Evolutionary conservation across 2,888 invertebrate genomes (phyloP).

Genomic region (Pocota personata): DNA sequence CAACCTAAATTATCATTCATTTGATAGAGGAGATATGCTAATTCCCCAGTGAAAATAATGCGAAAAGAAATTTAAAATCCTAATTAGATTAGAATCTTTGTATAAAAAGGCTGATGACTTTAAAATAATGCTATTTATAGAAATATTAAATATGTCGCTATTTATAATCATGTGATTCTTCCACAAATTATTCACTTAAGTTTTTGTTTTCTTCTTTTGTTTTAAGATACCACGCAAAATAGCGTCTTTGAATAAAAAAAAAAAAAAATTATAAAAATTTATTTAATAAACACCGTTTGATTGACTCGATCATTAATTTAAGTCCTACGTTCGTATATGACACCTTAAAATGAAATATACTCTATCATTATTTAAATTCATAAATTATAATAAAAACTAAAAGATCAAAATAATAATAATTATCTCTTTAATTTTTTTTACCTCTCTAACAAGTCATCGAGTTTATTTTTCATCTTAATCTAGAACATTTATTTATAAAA

Average conservation of each 20-base stretch:
- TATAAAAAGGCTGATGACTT: neutral
- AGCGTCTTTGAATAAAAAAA: neutral
- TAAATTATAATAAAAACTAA: conserved; percentile 34
- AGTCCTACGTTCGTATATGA: conserved; percentile 29
- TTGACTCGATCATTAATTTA: conserved; percentile 45
- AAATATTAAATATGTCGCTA: neutral
- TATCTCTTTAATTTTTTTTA: neutral
- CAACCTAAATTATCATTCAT: neutral
- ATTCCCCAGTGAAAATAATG: neutral
- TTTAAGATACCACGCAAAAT: neutral
- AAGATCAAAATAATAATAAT: neutral
- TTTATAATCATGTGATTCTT: conserved; percentile 4
- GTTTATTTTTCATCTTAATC: neutral
- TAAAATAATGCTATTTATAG: neutral
- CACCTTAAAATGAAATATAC: conserved; percentile 15
- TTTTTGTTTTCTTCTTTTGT: neutral
- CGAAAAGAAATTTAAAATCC: neutral
- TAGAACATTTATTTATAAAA: conserved; percentile 8
- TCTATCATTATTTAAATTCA: conserved; percentile 37
- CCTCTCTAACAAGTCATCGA: neutral
- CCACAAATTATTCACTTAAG: neutral
- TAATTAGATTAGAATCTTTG: neutral
- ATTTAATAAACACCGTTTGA: conserved; percentile 16
- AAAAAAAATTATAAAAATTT: neutral
- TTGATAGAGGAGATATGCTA: neutral